These are phyloP conservation scores for Trachythela sp. DNA, from an alignment of 64 coral and sea anemone genomes.

Conservation along the genomic window DNA sequence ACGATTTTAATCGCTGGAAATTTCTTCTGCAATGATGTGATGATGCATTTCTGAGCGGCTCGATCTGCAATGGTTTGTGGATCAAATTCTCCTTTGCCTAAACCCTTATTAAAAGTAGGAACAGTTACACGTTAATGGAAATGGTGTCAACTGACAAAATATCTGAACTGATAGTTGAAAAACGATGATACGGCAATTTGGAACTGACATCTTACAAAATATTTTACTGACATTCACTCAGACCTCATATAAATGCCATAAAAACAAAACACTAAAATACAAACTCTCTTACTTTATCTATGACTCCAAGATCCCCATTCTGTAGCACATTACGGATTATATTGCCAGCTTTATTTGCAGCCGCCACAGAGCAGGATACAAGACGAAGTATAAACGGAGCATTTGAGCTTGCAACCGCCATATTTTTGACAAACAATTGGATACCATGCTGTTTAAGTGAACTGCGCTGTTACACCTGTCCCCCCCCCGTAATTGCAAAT, in stretches of 20 bases:
- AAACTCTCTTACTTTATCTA: constrained; percentile 82
- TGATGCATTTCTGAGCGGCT: constrained; percentile 85
- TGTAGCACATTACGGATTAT: constrained; percentile 77
- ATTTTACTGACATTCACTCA: background rate
- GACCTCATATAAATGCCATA: background rate
- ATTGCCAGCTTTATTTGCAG: constrained; percentile 81
- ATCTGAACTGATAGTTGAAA: too few species aligned
- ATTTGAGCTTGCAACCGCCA: constrained; percentile 3
- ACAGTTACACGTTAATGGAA: too few species aligned
- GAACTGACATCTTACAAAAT: too few species aligned
- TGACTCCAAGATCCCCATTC: constrained; percentile 72
- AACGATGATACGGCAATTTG: too few species aligned
- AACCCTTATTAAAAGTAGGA: constrained; percentile 35
- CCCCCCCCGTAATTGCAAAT: too few species aligned
- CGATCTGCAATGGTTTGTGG: constrained; percentile 95
- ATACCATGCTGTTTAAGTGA: background rate
- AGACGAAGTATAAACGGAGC: constrained; percentile 60
- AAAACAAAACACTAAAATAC: too few species aligned
- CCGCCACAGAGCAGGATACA: constrained; percentile 80
- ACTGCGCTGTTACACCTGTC: background rate
- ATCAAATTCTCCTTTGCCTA: constrained; percentile 62
- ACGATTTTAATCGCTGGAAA: constrained; percentile 74
- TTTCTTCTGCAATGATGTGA: constrained; percentile 67
- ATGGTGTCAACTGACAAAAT: too few species aligned
- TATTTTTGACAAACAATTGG: too few species aligned